These are phyloP conservation scores for Noctua comes DNA, from an alignment of 2,888 invertebrate genomes.

Conservation along the genomic window DNA sequence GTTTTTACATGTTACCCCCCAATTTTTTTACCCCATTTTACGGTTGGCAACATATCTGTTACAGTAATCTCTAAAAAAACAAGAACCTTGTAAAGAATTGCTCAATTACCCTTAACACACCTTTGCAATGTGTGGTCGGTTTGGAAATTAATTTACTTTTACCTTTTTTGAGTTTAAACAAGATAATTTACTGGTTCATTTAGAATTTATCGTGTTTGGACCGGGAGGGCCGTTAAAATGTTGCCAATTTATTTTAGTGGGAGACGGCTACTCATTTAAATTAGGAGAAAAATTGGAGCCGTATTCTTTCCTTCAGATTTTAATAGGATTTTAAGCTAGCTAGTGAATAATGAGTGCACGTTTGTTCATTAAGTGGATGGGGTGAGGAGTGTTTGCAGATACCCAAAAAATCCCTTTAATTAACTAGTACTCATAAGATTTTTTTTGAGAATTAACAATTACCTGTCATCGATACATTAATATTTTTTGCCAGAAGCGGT, in stretches of 20 bases:
- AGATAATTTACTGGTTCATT: conserved; percentile 81
- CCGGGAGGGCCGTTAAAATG: conserved; percentile 68
- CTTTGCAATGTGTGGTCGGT: conserved; percentile 74
- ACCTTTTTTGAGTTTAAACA: conserved; percentile 81
- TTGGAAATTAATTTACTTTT: conserved; percentile 77
- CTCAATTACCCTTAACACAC: conserved; percentile 76
- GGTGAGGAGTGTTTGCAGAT: neutral
- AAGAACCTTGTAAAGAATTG: conserved; percentile 72
- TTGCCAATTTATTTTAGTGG: conserved; percentile 67
- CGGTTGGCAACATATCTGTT: conserved; percentile 30
- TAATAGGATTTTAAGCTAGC: conserved; percentile 53
- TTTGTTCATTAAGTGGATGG: conserved; percentile 42
- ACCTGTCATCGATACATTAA: neutral
- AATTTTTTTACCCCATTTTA: conserved; percentile 14
- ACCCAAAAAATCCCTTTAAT: neutral
- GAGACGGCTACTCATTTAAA: conserved; percentile 59
- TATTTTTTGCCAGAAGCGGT: no score
- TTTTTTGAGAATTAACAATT: neutral
- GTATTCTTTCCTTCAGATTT: conserved; percentile 60
- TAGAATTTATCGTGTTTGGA: conserved; percentile 78
- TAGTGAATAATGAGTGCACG: conserved; percentile 49
- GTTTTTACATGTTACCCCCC: neutral
- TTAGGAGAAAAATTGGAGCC: conserved; percentile 59
- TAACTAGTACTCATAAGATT: neutral
- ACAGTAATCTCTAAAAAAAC: conserved; percentile 58